These are phyloP conservation scores for Anadara kagoshimensis DNA, from an alignment of 1,140 invertebrate genomes.

Conservation along the genomic window DNA sequence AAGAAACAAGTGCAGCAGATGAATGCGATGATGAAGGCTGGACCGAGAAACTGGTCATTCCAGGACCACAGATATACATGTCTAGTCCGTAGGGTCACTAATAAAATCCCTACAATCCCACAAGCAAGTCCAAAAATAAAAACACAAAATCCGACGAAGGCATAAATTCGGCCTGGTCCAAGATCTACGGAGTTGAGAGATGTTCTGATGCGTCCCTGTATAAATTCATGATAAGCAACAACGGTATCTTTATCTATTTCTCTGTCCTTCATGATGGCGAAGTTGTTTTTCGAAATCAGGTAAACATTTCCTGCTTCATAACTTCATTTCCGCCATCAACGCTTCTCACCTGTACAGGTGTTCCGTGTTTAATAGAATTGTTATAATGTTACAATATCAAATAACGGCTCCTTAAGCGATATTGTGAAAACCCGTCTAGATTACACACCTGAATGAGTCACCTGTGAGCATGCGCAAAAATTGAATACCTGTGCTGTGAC, in stretches of 20 bases:
- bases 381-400: no score
- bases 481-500: no score
- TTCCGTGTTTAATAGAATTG: no score
- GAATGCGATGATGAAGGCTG: conserved; percentile 63
- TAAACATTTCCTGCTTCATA: no score
- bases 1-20: conserved; percentile 53
- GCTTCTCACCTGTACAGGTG: no score
- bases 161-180: conserved; percentile 56
- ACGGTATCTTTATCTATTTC: conserved; percentile 66
- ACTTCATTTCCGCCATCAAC: no score
- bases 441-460: no score
- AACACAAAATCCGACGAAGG: conserved; percentile 38
- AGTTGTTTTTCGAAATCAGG: no score
- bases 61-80: conserved; percentile 67
- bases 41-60: conserved; percentile 63
- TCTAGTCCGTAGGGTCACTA: conserved; percentile 58
- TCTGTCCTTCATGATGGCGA: conserved; percentile 47
- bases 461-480: no score
- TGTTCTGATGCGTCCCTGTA: conserved; percentile 58
- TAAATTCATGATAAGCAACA: conserved; percentile 63
- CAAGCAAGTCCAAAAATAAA: conserved; percentile 45
- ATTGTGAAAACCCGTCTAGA: no score
- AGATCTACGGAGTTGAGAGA: conserved; percentile 60
- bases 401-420: no score
- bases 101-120: conserved; percentile 55